These are phyloP conservation scores for Sicus ferrugineus DNA, from an alignment of 2,888 invertebrate species.

Conservation along the genomic window DNA sequence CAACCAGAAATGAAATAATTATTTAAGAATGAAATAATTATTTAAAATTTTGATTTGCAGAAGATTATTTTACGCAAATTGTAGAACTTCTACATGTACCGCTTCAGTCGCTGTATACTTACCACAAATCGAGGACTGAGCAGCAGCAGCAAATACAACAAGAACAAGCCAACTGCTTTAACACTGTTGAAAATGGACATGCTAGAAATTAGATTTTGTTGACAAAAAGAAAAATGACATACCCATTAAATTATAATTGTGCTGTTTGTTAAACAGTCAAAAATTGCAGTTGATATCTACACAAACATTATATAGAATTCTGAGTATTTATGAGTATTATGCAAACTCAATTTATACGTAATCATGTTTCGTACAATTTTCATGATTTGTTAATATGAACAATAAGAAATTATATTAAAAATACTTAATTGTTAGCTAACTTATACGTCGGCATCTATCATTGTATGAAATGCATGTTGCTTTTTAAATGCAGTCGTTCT, in stretches of 20 bases:
- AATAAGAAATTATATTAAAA: no score
- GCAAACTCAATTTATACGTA: constrained; percentile 13
- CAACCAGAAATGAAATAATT: neutral
- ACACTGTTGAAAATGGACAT: constrained; percentile 55
- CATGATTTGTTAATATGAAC: constrained; percentile 17
- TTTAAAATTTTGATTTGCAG: constrained; percentile 67
- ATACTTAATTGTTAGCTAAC: no score
- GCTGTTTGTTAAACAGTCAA: no score
- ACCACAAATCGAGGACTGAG: constrained; percentile 55
- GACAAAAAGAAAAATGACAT: no score
- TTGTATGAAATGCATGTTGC: constrained; percentile 7
- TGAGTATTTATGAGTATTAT: no score
- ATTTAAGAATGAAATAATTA: neutral
- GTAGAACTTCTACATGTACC: constrained; percentile 89
- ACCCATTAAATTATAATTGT: no score
- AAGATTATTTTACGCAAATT: constrained; percentile 82
- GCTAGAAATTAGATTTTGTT: constrained; percentile 42
- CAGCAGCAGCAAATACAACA: constrained; percentile 42
- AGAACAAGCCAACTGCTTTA: constrained; percentile 36
- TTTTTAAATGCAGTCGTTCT: constrained; percentile 13
- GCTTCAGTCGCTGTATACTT: constrained; percentile 80
- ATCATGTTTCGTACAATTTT: constrained; percentile 20
- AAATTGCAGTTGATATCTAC: no score
- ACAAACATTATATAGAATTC: no score
- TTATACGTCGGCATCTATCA: constrained; percentile 32